A percentile compares a stretch with the other conserved stretches of the same genome.
Evolutionary conservation across 2,113 vertebrate species (phyloP).

Genomic region (Podilymbus podiceps): DNA sequence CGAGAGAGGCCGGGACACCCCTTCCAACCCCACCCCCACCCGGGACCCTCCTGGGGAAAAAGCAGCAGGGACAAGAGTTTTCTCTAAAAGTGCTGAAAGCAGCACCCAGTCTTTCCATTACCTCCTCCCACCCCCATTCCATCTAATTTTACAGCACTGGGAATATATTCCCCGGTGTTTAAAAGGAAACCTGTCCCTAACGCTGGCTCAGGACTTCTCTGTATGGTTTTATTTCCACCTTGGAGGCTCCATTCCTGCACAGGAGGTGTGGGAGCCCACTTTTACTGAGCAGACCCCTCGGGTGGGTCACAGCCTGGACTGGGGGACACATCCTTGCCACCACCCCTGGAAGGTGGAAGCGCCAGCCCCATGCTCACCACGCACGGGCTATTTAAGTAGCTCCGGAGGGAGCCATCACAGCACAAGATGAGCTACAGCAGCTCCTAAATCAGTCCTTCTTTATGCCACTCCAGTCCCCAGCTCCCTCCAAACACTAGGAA

Average conservation of each 20-base stretch:
- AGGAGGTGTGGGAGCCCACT: background rate
- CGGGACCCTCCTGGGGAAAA: background rate
- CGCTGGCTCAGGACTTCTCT: background rate
- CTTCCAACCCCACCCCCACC: accelerated
- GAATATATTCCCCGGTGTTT: background rate
- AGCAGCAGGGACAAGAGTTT: background rate
- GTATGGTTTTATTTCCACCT: accelerated
- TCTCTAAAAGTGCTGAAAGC: background rate
- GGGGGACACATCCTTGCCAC: background rate
- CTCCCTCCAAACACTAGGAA: background rate
- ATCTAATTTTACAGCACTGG: background rate
- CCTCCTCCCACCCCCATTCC: background rate
- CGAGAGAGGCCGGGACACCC: accelerated
- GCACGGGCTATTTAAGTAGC: background rate
- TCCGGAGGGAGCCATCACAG: background rate
- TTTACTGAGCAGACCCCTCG: accelerated
- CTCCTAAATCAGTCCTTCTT: conserved; percentile 10
- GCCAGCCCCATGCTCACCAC: background rate
- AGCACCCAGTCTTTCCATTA: background rate
- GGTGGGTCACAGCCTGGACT: background rate
- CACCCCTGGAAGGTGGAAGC: accelerated
- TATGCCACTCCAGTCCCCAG: background rate
- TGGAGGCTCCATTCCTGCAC: accelerated
- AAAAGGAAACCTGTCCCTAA: background rate
- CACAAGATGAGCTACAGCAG: background rate